Evolutionary conservation across 2,888 invertebrate genomes (phyloP), one percentile per base, ranked within the genome.

Genomic region (Toxonevra muliebris): DNA sequence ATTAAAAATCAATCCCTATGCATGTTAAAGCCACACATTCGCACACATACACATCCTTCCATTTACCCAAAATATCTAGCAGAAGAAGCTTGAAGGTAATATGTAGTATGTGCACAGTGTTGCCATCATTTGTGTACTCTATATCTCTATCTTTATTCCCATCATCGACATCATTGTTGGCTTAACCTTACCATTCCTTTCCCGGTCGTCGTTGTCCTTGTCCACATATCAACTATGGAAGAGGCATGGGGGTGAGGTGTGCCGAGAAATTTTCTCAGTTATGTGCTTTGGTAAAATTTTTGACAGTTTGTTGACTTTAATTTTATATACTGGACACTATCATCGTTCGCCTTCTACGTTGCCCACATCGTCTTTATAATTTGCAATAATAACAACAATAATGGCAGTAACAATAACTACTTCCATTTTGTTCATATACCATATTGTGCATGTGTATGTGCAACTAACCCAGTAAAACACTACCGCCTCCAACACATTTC

Each of bases 291-390:
- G 48, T 5, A 48, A 11, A 48, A 15, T 48, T 13, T 2, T 19
- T 17, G 53, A 53, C 53, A 53, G 53, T 53, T 53, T 53, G 53
- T 10, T 53, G 53, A 53, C 53, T 53, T 53, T 53, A 53, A 17
- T 17, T 17, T 19, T 17, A 53, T 53, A 17, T 15, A 12, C 17
- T 17, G 12, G 53, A 12, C 12, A 11, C 12, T 8, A 53, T 17
- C 3, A 2, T 15, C 19, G 48, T 48, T 17, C 11, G 15, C 15
- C 15, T 1, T 12, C 11, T 5, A 53, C 19, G 5, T 4, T 17
- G 11, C 4, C 9, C 17, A 17, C 19, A 19, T 19, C 15, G 53
- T n/a, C 53, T 17, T 19, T 19, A n/a, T 17, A 17, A 53, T 17
- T 15, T 53, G 53, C 53, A 53, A 7, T 5, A 53, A 17, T 7